Evolutionary conservation across 2,888 invertebrate species (phyloP).

Genomic region (Teleiodes luculella): DNA sequence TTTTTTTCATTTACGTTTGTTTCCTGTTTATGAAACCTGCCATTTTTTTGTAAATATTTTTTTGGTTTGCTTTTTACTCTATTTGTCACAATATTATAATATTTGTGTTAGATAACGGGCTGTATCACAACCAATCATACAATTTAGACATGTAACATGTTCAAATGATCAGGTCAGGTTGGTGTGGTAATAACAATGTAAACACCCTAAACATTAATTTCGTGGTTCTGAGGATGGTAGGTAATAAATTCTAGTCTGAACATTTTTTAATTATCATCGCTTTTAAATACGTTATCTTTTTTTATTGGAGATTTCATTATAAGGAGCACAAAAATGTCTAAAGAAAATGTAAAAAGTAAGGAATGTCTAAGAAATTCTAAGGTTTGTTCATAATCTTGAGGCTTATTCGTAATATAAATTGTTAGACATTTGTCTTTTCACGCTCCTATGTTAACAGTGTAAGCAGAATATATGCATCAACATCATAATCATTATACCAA

Average conservation of each 20-base stretch:
- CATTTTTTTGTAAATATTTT: not conserved
- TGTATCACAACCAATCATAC: constrained; percentile 35
- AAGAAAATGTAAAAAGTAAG: too few relatives aligned
- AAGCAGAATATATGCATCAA: not conserved
- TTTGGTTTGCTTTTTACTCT: not conserved
- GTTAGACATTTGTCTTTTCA: too few relatives aligned
- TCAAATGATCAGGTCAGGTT: constrained; percentile 29
- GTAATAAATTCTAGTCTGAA: constrained; percentile 70
- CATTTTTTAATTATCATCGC: constrained; percentile 37
- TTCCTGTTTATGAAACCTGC: not conserved
- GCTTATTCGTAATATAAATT: too few relatives aligned
- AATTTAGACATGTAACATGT: too few relatives aligned
- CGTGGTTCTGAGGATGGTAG: constrained; percentile 54
- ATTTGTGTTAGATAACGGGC: constrained; percentile 26
- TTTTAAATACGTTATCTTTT: constrained; percentile 43
- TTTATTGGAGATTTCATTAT: too few relatives aligned
- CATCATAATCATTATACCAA: constrained; percentile 25
- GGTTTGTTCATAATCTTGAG: too few relatives aligned
- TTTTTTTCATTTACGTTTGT: not conserved
- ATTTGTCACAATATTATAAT: not conserved
- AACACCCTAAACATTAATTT: constrained; percentile 41
- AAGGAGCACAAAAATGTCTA: too few relatives aligned
- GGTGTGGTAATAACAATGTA: constrained; percentile 32
- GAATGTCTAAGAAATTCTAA: too few relatives aligned
- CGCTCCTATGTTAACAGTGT: not conserved